Evolutionary conservation across 1,140 invertebrate genomes (phyloP).

Genomic region (Delia radicum): DNA sequence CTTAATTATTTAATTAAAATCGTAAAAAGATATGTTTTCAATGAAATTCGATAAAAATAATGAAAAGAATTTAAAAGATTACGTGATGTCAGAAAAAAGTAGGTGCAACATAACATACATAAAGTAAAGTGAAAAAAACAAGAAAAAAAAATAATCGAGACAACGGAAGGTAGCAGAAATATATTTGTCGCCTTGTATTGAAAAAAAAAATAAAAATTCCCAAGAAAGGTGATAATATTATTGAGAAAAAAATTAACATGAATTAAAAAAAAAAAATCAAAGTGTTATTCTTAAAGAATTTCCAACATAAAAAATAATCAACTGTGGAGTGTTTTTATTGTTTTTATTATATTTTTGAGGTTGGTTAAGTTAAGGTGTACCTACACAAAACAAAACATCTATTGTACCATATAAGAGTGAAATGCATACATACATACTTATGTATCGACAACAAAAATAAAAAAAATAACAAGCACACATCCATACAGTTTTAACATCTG

Average conservation of each 20-base stretch:
- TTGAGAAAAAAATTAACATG: too few species aligned
- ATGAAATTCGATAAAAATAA: not conserved
- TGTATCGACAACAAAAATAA: not conserved
- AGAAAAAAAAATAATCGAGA: not conserved
- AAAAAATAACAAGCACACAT: not conserved
- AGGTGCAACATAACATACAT: constrained; percentile 1
- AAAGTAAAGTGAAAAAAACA: not conserved
- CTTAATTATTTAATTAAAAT: not conserved
- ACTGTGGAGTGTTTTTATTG: not conserved
- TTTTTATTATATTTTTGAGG: not conserved
- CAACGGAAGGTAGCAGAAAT: not conserved
- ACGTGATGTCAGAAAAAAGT: not conserved
- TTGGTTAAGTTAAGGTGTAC: not conserved
- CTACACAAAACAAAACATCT: not conserved
- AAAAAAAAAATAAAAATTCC: not conserved
- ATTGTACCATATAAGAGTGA: not conserved
- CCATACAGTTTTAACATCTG: not conserved
- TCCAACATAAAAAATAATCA: not conserved
- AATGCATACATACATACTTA: not conserved
- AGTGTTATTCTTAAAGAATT: not conserved
- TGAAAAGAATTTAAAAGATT: not conserved
- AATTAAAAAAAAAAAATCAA: too few species aligned
- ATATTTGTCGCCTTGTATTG: too few species aligned
- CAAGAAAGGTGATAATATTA: not conserved
- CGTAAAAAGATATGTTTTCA: not conserved